phyloP scores from a whole-genome alignment of 1,140 invertebrate species.

The Diabrotica virgifera region DNA sequence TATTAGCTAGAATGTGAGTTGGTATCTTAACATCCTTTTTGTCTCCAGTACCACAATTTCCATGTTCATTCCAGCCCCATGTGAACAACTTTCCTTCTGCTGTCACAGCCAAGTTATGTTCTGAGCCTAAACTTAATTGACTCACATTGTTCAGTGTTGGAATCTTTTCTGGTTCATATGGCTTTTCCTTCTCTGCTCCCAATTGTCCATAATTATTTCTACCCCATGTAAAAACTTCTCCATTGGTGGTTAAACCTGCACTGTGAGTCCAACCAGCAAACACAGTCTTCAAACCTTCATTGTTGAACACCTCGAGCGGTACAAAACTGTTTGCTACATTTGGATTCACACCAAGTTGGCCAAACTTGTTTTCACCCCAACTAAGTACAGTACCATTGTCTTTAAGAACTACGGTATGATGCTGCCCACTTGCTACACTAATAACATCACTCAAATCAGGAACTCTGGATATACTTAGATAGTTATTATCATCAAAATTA shows the following conservation, averaged over 20 bases:
- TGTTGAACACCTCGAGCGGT: constrained; percentile 50
- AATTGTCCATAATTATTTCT: constrained; percentile 79
- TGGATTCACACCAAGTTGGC: constrained; percentile 61
- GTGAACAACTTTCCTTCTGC: constrained; percentile 60
- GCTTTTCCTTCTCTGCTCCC: constrained; percentile 45
- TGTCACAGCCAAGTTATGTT: constrained; percentile 69
- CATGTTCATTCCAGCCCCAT: constrained; percentile 94
- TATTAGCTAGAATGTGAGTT: constrained; percentile 44
- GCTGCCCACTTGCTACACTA: constrained; percentile 67
- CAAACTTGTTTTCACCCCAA: constrained; percentile 75
- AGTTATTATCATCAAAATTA: constrained; percentile 52
- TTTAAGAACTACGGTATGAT: constrained; percentile 65
- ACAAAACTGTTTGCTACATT: constrained; percentile 52
- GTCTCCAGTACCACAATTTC: constrained; percentile 74
- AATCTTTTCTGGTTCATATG: constrained; percentile 41
- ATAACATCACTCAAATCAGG: constrained; percentile 53
- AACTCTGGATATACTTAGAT: constrained; percentile 54
- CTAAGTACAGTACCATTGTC: constrained; percentile 57
- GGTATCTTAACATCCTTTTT: constrained; percentile 57
- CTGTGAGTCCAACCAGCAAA: constrained; percentile 74
- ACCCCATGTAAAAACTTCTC: constrained; percentile 69
- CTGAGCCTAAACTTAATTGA: constrained; percentile 69
- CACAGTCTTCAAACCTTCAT: constrained; percentile 50
- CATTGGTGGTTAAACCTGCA: constrained; percentile 57
- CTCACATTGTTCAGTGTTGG: constrained; percentile 48